A percentile compares a stretch with the other conserved stretches of the same genome.
Conservation (phyloP, 1,140 invertebrate genomes). For the Heterodera carotae region DNA sequence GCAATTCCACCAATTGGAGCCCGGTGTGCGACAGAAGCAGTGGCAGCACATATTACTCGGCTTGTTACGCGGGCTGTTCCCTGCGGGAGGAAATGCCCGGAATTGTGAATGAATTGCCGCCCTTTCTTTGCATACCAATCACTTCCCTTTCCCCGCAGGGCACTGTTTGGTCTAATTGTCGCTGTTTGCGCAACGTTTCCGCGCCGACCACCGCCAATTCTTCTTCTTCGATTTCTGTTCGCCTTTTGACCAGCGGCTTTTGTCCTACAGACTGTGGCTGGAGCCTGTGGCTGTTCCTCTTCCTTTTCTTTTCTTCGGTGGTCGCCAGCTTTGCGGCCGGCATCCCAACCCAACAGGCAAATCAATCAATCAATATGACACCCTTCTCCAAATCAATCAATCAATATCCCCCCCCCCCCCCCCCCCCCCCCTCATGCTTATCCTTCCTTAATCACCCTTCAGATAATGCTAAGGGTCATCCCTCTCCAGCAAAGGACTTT, state of each 20-base stretch:
- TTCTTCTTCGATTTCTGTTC: slow-evolving; percentile 2
- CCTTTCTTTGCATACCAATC: too few relatives aligned
- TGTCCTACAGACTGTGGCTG: slow-evolving; percentile 60
- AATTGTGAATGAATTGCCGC: slow-evolving; percentile 3
- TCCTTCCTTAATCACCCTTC: slow-evolving; percentile 24
- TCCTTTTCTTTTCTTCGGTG: slow-evolving; percentile 62
- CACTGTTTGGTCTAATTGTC: slow-evolving; percentile 52
- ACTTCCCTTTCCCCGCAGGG: slow-evolving; percentile 44
- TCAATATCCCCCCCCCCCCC: too few relatives aligned
- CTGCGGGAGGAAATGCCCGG: slow-evolving; percentile 23
- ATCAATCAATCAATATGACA: too few relatives aligned
- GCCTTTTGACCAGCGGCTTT: slow-evolving; percentile 49
- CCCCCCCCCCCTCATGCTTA: not conserved
- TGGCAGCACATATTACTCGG: slow-evolving; percentile 61
- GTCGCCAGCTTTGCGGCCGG: slow-evolving; percentile 65
- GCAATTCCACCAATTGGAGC: slow-evolving; percentile 2
- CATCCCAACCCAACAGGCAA: slow-evolving; percentile 63
- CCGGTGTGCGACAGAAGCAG: slow-evolving; percentile 29
- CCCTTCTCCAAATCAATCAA: too few relatives aligned
- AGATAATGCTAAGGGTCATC: slow-evolving; percentile 65
- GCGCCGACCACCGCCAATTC: slow-evolving; percentile 3
- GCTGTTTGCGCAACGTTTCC: slow-evolving; percentile 39
- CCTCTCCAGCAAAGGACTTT: slow-evolving; percentile 64
- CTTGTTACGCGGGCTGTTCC: slow-evolving; percentile 60
- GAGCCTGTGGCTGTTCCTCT: slow-evolving; percentile 57